These are phyloP conservation scores for Okamejei kenojei DNA, from an alignment of 2,797 vertebrate genomes.

Conservation along the genomic window DNA sequence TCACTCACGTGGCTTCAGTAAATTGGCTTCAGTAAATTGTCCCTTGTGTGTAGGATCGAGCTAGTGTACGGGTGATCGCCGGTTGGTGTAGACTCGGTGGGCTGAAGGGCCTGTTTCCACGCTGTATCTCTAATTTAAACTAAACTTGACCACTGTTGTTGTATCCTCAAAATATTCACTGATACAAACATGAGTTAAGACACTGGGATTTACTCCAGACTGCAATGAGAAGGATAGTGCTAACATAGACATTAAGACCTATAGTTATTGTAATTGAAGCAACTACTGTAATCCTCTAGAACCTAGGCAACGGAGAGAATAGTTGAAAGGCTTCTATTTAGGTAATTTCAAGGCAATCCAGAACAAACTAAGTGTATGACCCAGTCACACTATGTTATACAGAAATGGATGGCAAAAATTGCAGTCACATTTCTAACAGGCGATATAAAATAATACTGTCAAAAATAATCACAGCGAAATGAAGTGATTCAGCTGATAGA, in stretches of 20 bases:
- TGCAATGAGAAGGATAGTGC: not conserved
- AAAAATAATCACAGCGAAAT: not conserved
- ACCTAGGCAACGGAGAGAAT: not conserved
- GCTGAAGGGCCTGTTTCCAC: too few species aligned
- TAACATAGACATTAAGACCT: too few species aligned
- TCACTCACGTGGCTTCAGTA: too few species aligned
- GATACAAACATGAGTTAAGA: not conserved
- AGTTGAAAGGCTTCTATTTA: not conserved
- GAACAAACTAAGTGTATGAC: not conserved
- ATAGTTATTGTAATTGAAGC: not conserved
- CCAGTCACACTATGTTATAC: not conserved
- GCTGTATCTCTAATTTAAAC: too few species aligned
- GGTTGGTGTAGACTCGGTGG: too few species aligned
- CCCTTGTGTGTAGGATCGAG: too few species aligned
- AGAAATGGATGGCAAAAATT: not conserved
- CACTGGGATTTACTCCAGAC: not conserved
- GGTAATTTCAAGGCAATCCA: conserved; percentile 2
- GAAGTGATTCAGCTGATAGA: not conserved
- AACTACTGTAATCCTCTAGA: not conserved
- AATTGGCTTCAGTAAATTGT: too few species aligned
- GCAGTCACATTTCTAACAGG: not conserved
- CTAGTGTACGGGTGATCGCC: too few species aligned
- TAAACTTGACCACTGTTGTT: not conserved
- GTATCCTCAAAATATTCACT: not conserved
- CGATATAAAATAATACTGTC: not conserved